Evolutionary conservation across 2,797 vertebrate species (phyloP).

Genomic region (Philypnodon macrostomus): DNA sequence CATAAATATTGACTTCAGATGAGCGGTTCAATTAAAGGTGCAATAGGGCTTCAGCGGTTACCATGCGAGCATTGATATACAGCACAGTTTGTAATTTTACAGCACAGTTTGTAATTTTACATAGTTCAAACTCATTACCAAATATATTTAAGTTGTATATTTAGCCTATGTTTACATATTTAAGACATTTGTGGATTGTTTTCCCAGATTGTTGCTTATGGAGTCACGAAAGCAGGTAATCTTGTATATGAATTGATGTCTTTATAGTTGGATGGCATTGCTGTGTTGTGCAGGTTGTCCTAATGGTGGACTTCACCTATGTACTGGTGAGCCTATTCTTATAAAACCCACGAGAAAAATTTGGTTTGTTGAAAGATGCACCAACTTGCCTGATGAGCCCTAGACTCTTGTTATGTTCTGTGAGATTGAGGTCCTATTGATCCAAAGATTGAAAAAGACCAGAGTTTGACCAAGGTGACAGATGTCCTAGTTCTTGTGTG

Average conservation of each 20-base stretch:
- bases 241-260: neutral
- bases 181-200: too few species aligned
- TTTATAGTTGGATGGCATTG: slow-evolving; percentile 9
- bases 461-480: neutral
- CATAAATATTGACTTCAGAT: slow-evolving; percentile 19
- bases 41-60: slow-evolving; percentile 54
- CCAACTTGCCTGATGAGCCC: slow-evolving; percentile 18
- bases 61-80: slow-evolving; percentile 39
- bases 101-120: slow-evolving; percentile 60
- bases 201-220: too few species aligned
- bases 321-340: slow-evolving; percentile 20
- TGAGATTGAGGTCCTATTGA: slow-evolving; percentile 33
- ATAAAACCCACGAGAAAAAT: slow-evolving; percentile 24
- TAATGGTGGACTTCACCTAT: slow-evolving; percentile 19
- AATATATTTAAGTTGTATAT: slow-evolving; percentile 73
- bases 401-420: slow-evolving; percentile 22
- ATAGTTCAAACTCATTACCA: slow-evolving; percentile 61
- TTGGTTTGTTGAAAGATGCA: slow-evolving; percentile 18
- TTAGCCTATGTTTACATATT: slow-evolving; percentile 23
- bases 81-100: slow-evolving; percentile 59
- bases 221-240: too few species aligned
- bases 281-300: slow-evolving; percentile 60
- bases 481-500: slow-evolving; percentile 29
- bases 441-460: slow-evolving; percentile 54
- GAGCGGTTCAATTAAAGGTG: slow-evolving; percentile 51